phyloP scores from a whole-genome alignment of 2,113 vertebrate genomes.

The Brachyhypopomus occidentalis region DNA sequence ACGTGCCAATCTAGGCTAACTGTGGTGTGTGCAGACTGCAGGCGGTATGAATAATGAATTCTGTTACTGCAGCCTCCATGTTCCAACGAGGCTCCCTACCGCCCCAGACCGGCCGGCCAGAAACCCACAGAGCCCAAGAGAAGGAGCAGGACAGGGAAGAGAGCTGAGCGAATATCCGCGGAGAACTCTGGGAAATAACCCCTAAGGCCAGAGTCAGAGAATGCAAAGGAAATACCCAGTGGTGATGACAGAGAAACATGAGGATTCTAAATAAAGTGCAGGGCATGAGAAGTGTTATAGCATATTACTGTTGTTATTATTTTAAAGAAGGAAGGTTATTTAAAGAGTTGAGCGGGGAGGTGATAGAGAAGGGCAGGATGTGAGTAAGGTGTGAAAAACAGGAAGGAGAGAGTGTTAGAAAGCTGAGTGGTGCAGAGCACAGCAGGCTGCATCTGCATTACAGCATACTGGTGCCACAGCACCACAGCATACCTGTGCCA shows the following conservation, averaged over 20 bases:
- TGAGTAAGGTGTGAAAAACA: conserved; percentile 11
- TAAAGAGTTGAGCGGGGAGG: not conserved
- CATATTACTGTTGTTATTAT: no score
- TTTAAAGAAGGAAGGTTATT: not conserved
- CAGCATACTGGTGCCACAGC: conserved; percentile 39
- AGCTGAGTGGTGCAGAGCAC: conserved; percentile 50
- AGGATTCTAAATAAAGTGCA: not conserved
- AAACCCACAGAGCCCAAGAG: not conserved
- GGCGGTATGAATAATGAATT: conserved; percentile 77
- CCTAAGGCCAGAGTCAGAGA: not conserved
- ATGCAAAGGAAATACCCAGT: not conserved
- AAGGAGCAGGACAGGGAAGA: conserved; percentile 41
- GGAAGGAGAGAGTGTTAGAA: conserved; percentile 38
- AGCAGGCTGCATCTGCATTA: conserved; percentile 28
- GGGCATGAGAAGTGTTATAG: no score
- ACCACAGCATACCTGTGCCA: not conserved
- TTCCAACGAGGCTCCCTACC: conserved; percentile 58
- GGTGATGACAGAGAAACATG: not conserved
- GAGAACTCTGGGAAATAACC: not conserved
- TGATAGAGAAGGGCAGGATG: conserved; percentile 3
- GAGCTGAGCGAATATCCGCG: not conserved
- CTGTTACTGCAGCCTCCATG: conserved; percentile 70
- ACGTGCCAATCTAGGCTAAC: conserved; percentile 59
- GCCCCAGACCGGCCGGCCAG: conserved; percentile 55
- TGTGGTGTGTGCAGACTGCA: conserved; percentile 65